phyloP scores from a whole-genome alignment of 2,888 invertebrate genomes.

The Tenthredo amoena region DNA sequence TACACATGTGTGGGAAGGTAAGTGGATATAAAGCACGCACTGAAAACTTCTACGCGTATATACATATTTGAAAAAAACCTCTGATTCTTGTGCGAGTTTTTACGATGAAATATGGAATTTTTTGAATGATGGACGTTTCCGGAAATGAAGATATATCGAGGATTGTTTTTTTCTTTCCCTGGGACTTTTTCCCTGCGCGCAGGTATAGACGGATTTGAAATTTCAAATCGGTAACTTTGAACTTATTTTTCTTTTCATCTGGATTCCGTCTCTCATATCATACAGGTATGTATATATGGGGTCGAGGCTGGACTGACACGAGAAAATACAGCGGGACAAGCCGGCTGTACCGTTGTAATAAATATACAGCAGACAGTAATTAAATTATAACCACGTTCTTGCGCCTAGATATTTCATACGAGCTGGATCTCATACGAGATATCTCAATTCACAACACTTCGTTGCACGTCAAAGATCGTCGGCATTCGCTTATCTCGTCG shows the following conservation, averaged over 20 bases:
- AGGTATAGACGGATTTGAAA: neutral
- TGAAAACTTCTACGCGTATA: neutral
- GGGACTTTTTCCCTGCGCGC: neutral
- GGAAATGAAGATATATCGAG: neutral
- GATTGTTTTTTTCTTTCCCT: neutral
- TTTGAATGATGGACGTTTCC: neutral
- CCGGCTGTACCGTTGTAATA: slow-evolving; percentile 44
- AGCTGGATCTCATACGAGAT: slow-evolving; percentile 24
- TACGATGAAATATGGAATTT: neutral
- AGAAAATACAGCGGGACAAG: slow-evolving; percentile 48
- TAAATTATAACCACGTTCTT: slow-evolving; percentile 49
- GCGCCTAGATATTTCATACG: slow-evolving; percentile 42
- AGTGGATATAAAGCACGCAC: neutral
- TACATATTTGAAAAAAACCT: neutral
- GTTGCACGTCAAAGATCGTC: slow-evolving; percentile 9
- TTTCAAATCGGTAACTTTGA: neutral
- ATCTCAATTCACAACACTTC: slow-evolving; percentile 47
- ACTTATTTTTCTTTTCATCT: slow-evolving; percentile 8
- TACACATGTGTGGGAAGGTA: neutral
- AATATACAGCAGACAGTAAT: slow-evolving; percentile 43
- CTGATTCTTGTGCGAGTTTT: neutral
- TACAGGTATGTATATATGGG: neutral
- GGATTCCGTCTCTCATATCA: slow-evolving; percentile 40
- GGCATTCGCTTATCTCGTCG: slow-evolving; percentile 19
- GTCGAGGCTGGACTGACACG: slow-evolving; percentile 18